A percentile compares a stretch with the other conserved stretches of the same genome.
Conservation (phyloP, 30 jellyfish, hydroid and myxozoan genomes). For the Turritopsis rubra region DNA sequence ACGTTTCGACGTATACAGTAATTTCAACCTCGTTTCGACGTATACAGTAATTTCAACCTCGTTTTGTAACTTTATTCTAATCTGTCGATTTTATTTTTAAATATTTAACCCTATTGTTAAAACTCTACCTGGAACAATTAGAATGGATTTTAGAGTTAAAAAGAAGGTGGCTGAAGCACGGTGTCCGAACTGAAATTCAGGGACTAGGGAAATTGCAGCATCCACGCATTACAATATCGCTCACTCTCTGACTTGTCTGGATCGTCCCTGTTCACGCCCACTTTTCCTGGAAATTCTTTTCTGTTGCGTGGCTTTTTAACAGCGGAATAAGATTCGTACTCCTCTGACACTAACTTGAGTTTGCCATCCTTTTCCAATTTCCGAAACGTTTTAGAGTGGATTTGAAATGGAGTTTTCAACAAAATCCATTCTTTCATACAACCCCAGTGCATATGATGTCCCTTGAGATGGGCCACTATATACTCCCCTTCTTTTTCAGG, state of each 20-base stretch:
- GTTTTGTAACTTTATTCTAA: too few relatives aligned
- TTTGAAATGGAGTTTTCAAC: constrained; percentile 1
- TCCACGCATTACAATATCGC: background rate
- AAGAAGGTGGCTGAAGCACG: too few relatives aligned
- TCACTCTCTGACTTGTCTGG: background rate
- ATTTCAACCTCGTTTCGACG: too few relatives aligned
- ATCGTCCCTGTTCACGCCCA: background rate
- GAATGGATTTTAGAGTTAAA: too few relatives aligned
- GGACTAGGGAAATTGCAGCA: background rate
- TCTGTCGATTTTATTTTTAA: too few relatives aligned
- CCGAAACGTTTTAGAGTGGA: background rate
- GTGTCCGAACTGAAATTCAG: too few relatives aligned
- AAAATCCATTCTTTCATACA: background rate
- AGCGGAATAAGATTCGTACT: background rate
- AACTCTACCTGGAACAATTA: too few relatives aligned
- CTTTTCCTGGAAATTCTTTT: background rate
- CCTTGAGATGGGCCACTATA: background rate
- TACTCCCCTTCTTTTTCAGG: background rate
- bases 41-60: too few relatives aligned
- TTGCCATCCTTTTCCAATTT: background rate
- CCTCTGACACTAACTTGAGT: background rate
- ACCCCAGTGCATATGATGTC: background rate
- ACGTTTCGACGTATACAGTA: too few relatives aligned
- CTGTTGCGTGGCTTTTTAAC: background rate
- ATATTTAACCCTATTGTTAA: too few relatives aligned